Evolutionary conservation across 2,797 vertebrate species (phyloP), one percentile per base, ranked within the genome.

Genomic region (Sparidentex hasta): DNA sequence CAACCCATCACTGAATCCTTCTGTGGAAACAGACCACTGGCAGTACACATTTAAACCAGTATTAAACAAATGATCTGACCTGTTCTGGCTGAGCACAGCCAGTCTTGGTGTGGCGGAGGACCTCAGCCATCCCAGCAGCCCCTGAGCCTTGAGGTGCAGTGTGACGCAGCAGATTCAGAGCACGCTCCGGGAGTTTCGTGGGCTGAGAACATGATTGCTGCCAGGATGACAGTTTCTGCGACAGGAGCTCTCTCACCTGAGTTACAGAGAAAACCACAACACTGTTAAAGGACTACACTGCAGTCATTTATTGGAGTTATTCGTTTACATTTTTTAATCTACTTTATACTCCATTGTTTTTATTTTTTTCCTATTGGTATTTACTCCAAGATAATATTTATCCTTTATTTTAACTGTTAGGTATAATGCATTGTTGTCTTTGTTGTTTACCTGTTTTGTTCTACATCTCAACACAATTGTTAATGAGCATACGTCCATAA

Each of bases 171-270:
- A 97, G 94, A 64, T 96, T 96, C 43, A 96, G 89, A 1, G 96
- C 96, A 2, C 96, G 93, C 67, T 96, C 96, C 0, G 96, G 96
- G 13, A 97, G 95, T 71, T 95, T 95, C 4, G 95, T 96, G 16
- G 96, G 96, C 84, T 96, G 96, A 14, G 93, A 92, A 76, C 95
- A 97, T 0, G 96, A 96, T 85, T 95, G 94, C 64, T 97, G 96
- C 96, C 96, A 97, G 4, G 93, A 94, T 0, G 95, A 95, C 72
- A 97, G 88, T 81, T 97, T 97, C 91, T 96, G 94, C 0, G 95
- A 95, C 73, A 97, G 83, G 33, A 97, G 94, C 85, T 97, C 96
- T 85, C 94, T 95, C 69, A 97, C 96, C 96, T 97, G 88, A 20
- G 46, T 55, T 41, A 21, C 64, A n/a, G 14, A 52, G 12, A 64